Evolutionary conservation across 2,113 vertebrate species (phyloP).

Genomic region (Rhombomys opimus): DNA sequence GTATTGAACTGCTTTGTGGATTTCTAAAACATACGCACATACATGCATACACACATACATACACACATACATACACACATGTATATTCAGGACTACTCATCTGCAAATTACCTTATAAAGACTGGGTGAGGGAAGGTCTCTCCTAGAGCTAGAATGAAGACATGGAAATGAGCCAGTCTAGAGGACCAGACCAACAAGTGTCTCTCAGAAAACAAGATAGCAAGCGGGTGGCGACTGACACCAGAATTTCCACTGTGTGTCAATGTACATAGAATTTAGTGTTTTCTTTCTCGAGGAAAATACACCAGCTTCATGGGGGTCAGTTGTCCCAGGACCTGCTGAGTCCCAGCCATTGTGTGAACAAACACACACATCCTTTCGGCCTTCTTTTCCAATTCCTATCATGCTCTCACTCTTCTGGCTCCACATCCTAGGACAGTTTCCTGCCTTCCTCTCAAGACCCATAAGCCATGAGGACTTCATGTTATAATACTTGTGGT

Average conservation of each 20-base stretch:
- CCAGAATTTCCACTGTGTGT: constrained; percentile 1
- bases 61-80: no score
- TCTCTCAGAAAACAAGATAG: neutral
- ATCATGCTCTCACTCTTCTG: neutral
- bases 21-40: neutral
- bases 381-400: neutral
- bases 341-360: neutral
- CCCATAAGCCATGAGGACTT: neutral
- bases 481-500: neutral
- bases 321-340: no score
- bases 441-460: neutral
- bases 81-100: neutral
- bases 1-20: neutral
- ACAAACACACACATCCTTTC: no score
- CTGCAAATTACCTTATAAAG: neutral
- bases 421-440: neutral
- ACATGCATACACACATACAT: no score
- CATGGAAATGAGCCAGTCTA: neutral
- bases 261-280: neutral
- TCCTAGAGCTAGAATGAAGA: neutral
- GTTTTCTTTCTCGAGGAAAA: neutral
- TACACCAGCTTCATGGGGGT: neutral
- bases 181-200: neutral
- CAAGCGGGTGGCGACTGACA: neutral
- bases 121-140: constrained; percentile 33